Evolutionary conservation across 2,797 vertebrate genomes (phyloP), one percentile per base, ranked within the genome.

Genomic region (Propithecus perrieri): DNA sequence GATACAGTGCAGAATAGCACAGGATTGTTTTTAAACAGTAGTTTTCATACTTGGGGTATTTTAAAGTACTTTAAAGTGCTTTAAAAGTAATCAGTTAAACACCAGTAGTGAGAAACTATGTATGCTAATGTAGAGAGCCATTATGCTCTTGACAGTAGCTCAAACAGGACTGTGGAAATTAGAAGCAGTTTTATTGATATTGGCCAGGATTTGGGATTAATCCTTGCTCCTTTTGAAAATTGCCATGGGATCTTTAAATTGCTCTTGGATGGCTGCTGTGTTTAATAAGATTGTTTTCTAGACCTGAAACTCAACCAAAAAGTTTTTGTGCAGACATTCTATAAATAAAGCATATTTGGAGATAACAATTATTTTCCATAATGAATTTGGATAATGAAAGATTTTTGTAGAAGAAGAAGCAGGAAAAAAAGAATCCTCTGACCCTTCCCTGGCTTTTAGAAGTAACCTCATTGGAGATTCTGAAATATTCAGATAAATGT

Each of bases 161-260:
- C 97, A 93, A 71, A 93, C 0, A 20, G 72, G 96, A 95, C 96
- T 97, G 87, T 97, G 95, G 96, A 98, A 98, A 98, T 98, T 97
- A 98, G 97, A 98, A 95, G 90, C 95, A 96, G 95, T 96, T 98
- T 98, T 97, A 97, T 96, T 96, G 95, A 97, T 97, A 97, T 94
- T 98, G 97, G 95, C 97, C 94, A 95, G 96, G 95, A 96, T 96
- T 95, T 81, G 93, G 87, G 92, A 97, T 97, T 98, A 96, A 98
- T 98, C 95, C 93, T 97, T 98, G 92, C 78, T 97, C 93, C 89
- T 96, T 98, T 97, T 95, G 94, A 96, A 97, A 97, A 97, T 75
- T 92, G 59, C 79, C 89, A 91, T 94, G 87, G 96, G 97, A 95
- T 97, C 90, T 97, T 97, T 97, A 96, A 97, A 97, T 95, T 95